phyloP scores from a whole-genome alignment of 2,113 vertebrate species.

The Mormyrus iriodes region DNA sequence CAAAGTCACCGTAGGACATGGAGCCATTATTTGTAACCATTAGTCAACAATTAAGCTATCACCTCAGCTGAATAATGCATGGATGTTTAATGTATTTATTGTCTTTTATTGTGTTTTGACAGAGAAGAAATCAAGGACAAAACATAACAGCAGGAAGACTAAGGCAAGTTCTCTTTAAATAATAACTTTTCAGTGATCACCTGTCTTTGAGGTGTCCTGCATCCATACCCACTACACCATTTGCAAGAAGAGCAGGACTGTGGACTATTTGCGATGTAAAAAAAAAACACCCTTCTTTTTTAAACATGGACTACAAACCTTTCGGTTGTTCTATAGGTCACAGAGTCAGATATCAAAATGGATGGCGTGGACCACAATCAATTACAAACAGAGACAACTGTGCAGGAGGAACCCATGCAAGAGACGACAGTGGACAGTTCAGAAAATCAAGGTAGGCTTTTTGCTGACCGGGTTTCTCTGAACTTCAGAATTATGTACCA shows the following conservation, averaged over 20 bases:
- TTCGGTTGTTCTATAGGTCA: not conserved
- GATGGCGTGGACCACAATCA: slow-evolving; percentile 64
- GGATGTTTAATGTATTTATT: not conserved
- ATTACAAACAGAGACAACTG: slow-evolving; percentile 51
- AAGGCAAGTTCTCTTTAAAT: slow-evolving; percentile 63
- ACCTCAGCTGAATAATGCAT: not conserved
- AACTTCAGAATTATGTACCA: not conserved
- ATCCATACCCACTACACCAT: not conserved
- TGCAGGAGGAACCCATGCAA: slow-evolving; percentile 45
- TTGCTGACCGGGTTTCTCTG: too few species aligned
- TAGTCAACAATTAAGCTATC: not conserved
- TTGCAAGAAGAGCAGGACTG: not conserved
- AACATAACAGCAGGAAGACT: slow-evolving; percentile 61
- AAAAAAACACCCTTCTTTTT: not conserved
- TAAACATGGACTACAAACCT: not conserved
- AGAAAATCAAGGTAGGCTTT: slow-evolving; percentile 60
- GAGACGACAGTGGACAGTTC: slow-evolving; percentile 71
- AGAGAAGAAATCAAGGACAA: slow-evolving; percentile 73
- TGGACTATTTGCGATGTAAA: not conserved
- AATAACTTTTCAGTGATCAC: not conserved
- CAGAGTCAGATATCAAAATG: slow-evolving; percentile 44
- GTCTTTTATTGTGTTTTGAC: slow-evolving; percentile 25
- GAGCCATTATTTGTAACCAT: not conserved
- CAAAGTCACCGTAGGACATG: not conserved
- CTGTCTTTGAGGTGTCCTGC: not conserved